These are phyloP conservation scores for Seira musarum DNA, from an alignment of 2,888 invertebrate genomes.

Conservation along the genomic window DNA sequence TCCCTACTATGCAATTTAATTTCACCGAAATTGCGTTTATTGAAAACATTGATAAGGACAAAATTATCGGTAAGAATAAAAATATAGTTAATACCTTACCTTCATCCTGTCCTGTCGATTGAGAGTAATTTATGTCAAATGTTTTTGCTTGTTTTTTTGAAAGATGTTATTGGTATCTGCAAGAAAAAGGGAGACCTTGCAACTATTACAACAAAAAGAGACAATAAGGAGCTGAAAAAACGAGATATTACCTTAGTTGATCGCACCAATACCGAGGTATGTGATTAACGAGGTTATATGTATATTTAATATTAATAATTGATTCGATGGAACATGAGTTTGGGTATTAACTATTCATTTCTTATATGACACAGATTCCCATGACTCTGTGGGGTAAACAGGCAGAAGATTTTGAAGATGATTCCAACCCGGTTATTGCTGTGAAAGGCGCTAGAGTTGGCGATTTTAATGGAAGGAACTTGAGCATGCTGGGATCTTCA, in stretches of 20 bases:
- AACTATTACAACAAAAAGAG: slow-evolving; percentile 81
- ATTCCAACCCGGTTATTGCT: slow-evolving; percentile 85
- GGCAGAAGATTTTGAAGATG: slow-evolving; percentile 88
- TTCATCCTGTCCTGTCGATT: too few relatives aligned
- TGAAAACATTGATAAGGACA: slow-evolving; percentile 79
- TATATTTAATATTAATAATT: slow-evolving; percentile 19
- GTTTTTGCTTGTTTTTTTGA: too few relatives aligned
- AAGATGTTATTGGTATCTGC: slow-evolving; percentile 94
- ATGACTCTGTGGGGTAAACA: slow-evolving; percentile 93
- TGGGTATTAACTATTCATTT: not conserved
- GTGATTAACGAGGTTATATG: too few relatives aligned
- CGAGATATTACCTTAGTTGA: slow-evolving; percentile 92
- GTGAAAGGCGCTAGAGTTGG: slow-evolving; percentile 87
- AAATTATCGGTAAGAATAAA: slow-evolving; percentile 79
- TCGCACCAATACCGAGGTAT: slow-evolving; percentile 82
- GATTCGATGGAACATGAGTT: not conserved
- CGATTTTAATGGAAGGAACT: slow-evolving; percentile 86
- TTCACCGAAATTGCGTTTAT: slow-evolving; percentile 85
- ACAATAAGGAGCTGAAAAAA: slow-evolving; percentile 89
- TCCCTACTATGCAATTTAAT: slow-evolving; percentile 85
- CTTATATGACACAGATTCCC: slow-evolving; percentile 76
- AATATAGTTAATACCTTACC: slow-evolving; percentile 21
- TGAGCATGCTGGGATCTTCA: slow-evolving; percentile 71
- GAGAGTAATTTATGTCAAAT: too few relatives aligned
- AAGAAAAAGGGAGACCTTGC: slow-evolving; percentile 82